These are phyloP conservation scores for Myodes glareolus DNA, from an alignment of 2,113 vertebrate species.

Conservation along the genomic window DNA sequence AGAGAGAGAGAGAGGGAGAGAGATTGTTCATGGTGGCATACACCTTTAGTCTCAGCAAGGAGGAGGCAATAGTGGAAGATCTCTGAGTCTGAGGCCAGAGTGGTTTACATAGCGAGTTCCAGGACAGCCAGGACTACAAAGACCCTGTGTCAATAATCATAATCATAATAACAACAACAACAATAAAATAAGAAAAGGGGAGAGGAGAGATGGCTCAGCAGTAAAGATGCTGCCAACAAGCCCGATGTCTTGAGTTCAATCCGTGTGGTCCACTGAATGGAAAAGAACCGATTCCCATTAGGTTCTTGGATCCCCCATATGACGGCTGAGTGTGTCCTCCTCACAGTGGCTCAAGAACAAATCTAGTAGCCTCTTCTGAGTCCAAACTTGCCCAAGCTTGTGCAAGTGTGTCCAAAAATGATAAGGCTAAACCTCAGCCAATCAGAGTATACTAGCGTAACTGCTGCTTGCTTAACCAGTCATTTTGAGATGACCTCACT, in stretches of 20 bases:
- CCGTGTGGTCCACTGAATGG: not conserved
- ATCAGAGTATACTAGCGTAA: too few relatives aligned
- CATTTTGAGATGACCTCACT: too few relatives aligned
- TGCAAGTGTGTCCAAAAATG: too few relatives aligned
- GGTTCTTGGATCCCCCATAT: not conserved
- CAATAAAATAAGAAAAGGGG: too few relatives aligned
- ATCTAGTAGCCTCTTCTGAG: too few relatives aligned
- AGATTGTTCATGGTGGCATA: not conserved
- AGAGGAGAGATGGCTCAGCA: not conserved
- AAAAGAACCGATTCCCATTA: not conserved
- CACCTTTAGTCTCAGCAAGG: not conserved
- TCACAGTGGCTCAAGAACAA: too few relatives aligned
- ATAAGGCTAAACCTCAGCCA: too few relatives aligned
- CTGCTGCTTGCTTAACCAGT: too few relatives aligned
- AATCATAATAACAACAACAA: too few relatives aligned
- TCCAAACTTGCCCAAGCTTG: too few relatives aligned
- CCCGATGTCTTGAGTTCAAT: not conserved
- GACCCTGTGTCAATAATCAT: not conserved
- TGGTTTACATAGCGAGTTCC: too few relatives aligned
- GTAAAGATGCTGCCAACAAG: not conserved
- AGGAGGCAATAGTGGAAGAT: not conserved
- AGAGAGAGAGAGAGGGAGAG: too few relatives aligned
- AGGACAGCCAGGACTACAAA: not conserved
- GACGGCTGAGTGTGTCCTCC: not conserved
- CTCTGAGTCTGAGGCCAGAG: not conserved